These are phyloP conservation scores for Melanogrammus aeglefinus DNA, from an alignment of 2,797 vertebrate genomes.

Conservation along the genomic window DNA sequence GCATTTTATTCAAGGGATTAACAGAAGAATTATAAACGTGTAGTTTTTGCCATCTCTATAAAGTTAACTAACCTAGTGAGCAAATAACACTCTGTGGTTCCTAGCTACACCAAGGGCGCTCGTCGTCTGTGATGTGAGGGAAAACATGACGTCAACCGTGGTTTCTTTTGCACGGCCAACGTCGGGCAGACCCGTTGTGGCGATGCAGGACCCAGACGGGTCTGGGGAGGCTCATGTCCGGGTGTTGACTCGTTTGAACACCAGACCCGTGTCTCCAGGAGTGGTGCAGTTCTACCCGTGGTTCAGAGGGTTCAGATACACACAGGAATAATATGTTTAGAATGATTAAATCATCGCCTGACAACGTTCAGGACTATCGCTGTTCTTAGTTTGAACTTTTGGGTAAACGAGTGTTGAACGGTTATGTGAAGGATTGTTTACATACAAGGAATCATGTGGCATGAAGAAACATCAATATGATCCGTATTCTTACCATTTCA, in stretches of 20 bases:
- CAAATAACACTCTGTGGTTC: neutral
- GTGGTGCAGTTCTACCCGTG: constrained; percentile 52
- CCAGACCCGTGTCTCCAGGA: constrained; percentile 65
- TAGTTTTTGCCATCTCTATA: neutral
- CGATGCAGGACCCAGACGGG: constrained; percentile 17
- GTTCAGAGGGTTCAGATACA: neutral
- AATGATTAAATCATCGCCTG: neutral
- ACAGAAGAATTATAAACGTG: neutral
- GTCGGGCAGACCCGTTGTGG: neutral
- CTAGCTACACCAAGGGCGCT: neutral
- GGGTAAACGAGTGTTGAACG: neutral
- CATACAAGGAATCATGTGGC: neutral
- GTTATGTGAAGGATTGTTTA: neutral
- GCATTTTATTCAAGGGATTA: neutral
- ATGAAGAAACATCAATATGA: neutral
- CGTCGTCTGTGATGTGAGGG: neutral
- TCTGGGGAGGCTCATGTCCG: constrained; percentile 53
- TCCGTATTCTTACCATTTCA: constrained; percentile 78
- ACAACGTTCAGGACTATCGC: neutral
- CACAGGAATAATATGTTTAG: neutral
- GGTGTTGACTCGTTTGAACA: constrained; percentile 59
- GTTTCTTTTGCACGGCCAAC: neutral
- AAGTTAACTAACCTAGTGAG: neutral
- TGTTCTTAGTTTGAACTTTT: neutral
- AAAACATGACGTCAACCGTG: neutral